phyloP scores from a whole-genome alignment of 2,797 vertebrate genomes.

The Liparis tanakae region DNA sequence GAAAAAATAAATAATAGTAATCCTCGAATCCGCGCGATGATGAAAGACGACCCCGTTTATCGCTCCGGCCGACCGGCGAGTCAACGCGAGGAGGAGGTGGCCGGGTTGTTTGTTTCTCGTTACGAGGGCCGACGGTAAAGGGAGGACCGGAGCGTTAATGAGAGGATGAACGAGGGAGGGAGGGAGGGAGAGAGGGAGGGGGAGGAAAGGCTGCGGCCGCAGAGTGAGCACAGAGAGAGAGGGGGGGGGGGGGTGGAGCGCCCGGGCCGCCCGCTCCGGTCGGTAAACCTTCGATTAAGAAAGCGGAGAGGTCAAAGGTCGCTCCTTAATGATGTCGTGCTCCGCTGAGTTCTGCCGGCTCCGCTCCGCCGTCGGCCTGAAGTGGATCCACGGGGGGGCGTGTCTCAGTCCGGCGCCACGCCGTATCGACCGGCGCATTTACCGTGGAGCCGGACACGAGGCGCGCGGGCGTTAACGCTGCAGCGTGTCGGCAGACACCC shows the following conservation, averaged over 20 bases:
- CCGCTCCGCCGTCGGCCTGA: conserved; percentile 4
- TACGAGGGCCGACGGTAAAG: neutral
- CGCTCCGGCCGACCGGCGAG: conserved; percentile 10
- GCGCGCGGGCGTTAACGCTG: conserved; percentile 22
- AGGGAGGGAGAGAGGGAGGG: conserved; percentile 4
- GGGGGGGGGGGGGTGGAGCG: neutral
- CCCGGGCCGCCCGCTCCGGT: conserved; percentile 20
- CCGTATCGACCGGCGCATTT: neutral
- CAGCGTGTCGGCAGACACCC: neutral
- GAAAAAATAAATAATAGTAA: neutral
- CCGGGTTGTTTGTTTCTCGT: conserved; percentile 37
- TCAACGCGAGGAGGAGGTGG: neutral
- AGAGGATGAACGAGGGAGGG: conserved; percentile 20
- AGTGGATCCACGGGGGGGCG: neutral
- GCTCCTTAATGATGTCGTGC: conserved; percentile 52
- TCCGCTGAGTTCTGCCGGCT: conserved; percentile 11
- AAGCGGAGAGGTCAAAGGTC: conserved; percentile 57
- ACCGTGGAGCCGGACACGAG: neutral
- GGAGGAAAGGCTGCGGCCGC: conserved; percentile 21
- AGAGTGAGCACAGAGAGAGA: conserved; percentile 17
- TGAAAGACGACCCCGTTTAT: conserved; percentile 4
- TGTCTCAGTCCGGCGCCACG: neutral
- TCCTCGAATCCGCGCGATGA: conserved; percentile 7
- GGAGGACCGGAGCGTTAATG: conserved; percentile 46
- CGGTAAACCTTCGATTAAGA: conserved; percentile 22